Evolutionary conservation across 2,888 invertebrate genomes (phyloP), one percentile per base, ranked within the genome.

Genomic region (Phortica okadai): DNA sequence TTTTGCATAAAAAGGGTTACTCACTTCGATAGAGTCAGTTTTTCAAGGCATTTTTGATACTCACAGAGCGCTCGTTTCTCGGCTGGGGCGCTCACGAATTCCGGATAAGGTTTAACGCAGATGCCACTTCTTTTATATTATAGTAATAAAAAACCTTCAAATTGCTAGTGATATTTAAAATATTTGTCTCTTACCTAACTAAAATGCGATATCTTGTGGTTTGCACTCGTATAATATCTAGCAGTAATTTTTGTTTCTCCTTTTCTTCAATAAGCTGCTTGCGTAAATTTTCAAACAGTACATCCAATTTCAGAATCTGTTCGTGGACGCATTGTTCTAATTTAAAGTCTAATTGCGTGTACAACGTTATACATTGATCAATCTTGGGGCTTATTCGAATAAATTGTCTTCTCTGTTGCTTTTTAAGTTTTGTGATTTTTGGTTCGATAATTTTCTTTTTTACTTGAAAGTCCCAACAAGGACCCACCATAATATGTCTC

Each of bases 91-190:
- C 90, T 88, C 0, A 90, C 64, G 33, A 85, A 83, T 76, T 89
- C 89, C 2, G 89, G 90, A 73, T 88, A 89, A 2, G 81, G 75
- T 58, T 89, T 89, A 0, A 84, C 80, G 72, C 84, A 86, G 25
- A 80, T 78, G 2, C 82, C 81, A 66, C 78, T 75, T 16, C 81
- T 83, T 33, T 33, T 33, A 33, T 33, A 5, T 33, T 33, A 33
- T 33, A 33, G 33, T 33, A 33, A 66, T 41, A 80, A 50, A 50
- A 8, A 14, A 50, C 50, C 1, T 10, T 16, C 33, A 62, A 62
- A 62, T 21, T 21, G 25, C 2, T 50, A 21, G 10, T 62, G 6
- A 59, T 16, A 6, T n/a, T 8, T 59, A 4, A 16, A 16, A n/a
- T 16, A 5, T 50, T 50, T 14, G 10, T 50, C 14, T 72, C 75